Conservation (phyloP, 1,140 invertebrate genomes). For the Sinonovacula constricta region DNA sequence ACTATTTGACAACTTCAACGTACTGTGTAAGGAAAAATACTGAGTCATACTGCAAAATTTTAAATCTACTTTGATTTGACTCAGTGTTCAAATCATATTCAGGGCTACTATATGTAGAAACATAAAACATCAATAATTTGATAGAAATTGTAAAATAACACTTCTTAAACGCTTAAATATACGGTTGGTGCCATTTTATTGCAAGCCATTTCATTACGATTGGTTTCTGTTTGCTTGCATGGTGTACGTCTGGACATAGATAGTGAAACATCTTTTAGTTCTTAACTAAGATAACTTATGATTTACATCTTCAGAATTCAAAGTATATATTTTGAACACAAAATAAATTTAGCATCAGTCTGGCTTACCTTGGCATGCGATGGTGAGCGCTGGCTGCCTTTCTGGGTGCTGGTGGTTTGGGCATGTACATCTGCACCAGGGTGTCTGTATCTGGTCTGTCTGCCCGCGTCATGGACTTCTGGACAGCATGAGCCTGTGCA, state of each 20-base stretch:
- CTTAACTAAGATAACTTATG: background rate
- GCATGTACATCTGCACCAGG: slow-evolving; percentile 62
- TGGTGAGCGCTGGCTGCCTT: slow-evolving; percentile 61
- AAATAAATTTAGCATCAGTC: background rate
- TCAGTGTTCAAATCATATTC: too few relatives aligned
- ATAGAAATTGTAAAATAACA: too few relatives aligned
- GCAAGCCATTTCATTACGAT: background rate
- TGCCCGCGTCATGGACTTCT: slow-evolving; percentile 54
- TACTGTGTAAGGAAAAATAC: too few relatives aligned
- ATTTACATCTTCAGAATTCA: background rate
- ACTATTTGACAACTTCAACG: too few relatives aligned
- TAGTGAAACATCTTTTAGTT: background rate
- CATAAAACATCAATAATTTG: too few relatives aligned
- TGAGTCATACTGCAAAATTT: too few relatives aligned
- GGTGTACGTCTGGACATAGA: background rate
- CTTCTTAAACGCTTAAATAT: too few relatives aligned
- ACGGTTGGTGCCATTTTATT: slow-evolving; percentile 1
- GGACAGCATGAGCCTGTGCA: slow-evolving; percentile 74
- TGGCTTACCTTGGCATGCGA: slow-evolving; percentile 66
- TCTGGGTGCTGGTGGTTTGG: slow-evolving; percentile 67
- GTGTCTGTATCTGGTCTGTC: slow-evolving; percentile 26
- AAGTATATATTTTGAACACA: background rate
- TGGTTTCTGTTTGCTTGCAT: background rate
- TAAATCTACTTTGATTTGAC: too few relatives aligned
- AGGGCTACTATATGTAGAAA: too few relatives aligned